Evolutionary conservation across 2,888 invertebrate genomes (phyloP).

Genomic region (Drosophila vallismaia): DNA sequence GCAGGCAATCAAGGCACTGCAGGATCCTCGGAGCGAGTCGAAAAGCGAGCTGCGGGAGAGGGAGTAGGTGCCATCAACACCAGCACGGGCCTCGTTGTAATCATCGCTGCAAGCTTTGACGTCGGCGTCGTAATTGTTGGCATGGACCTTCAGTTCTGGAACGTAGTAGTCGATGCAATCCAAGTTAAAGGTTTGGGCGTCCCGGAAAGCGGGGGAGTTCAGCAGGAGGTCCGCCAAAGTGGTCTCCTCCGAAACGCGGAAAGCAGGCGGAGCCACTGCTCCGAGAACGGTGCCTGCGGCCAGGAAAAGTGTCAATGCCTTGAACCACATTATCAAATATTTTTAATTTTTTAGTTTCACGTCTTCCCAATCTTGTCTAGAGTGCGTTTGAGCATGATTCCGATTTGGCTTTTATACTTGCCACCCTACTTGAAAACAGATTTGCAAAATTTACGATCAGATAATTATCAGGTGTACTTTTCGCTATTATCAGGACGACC

Average conservation of each 20-base stretch:
- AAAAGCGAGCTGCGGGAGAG: conserved; percentile 3
- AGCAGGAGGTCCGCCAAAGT: conserved; percentile 43
- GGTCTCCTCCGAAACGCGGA: conserved; percentile 11
- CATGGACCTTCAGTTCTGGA: conserved; percentile 9
- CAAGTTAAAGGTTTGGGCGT: neutral
- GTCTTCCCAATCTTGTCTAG: neutral
- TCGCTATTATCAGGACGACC: conserved; percentile 7
- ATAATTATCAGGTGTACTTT: conserved; percentile 1
- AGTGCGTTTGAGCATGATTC: neutral
- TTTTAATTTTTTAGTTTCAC: neutral
- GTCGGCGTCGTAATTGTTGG: conserved; percentile 4
- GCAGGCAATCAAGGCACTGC: conserved; percentile 9
- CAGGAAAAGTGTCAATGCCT: conserved; percentile 38
- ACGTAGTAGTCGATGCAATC: conserved; percentile 7
- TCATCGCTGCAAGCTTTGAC: neutral
- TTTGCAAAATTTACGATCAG: conserved; percentile 3
- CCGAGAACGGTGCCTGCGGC: conserved; percentile 19
- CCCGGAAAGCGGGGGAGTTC: neutral
- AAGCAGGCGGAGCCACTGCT: conserved; percentile 22
- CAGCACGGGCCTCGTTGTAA: neutral
- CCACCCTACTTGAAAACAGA: neutral
- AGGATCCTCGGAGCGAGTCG: neutral
- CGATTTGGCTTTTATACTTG: conserved; percentile 14
- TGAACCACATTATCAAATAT: conserved; percentile 41
- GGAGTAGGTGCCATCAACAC: conserved; percentile 1